Evolutionary conservation across 2,888 invertebrate genomes (phyloP).

Genomic region (Drosophila neonasuta): DNA sequence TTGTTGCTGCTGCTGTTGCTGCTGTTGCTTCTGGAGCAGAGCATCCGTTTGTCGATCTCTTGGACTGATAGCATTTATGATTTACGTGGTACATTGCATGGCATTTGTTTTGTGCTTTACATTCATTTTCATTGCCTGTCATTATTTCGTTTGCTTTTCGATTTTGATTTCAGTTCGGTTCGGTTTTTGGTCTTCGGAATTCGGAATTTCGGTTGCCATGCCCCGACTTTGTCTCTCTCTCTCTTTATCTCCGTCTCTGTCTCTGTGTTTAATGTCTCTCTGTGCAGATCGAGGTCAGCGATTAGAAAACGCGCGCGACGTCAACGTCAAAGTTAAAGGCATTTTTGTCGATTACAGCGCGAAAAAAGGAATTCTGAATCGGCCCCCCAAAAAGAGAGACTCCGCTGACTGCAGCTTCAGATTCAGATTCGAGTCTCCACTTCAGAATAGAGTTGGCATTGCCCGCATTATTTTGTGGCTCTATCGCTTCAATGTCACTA

Average conservation of each 20-base stretch:
- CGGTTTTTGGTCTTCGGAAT: constrained; percentile 5
- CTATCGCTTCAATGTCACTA: constrained; percentile 30
- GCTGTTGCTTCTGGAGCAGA: constrained; percentile 55
- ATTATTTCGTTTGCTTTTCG: constrained; percentile 69
- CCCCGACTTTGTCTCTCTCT: constrained; percentile 12
- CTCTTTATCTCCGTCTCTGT: constrained; percentile 15
- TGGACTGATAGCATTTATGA: constrained; percentile 73
- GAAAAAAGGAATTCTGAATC: constrained; percentile 36
- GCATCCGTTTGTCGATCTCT: constrained; percentile 77
- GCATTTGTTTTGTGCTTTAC: constrained; percentile 69
- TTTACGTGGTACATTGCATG: constrained; percentile 77
- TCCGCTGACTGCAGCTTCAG: background rate
- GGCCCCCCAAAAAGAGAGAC: background rate
- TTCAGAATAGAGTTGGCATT: constrained; percentile 11
- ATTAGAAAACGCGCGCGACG: constrained; percentile 60
- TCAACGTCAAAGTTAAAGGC: constrained; percentile 55
- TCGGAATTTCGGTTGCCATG: constrained; percentile 48
- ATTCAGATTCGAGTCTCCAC: background rate
- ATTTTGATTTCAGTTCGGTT: constrained; percentile 60
- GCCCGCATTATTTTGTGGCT: constrained; percentile 32
- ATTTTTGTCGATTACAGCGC: constrained; percentile 61
- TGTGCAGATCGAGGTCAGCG: constrained; percentile 73
- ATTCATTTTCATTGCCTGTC: constrained; percentile 64
- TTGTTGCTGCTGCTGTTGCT: constrained; percentile 30
- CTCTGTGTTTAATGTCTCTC: constrained; percentile 38